Base-by-base conservation (phyloP, 1,140 invertebrate genomes). In the Euura saliciscinereae region DNA sequence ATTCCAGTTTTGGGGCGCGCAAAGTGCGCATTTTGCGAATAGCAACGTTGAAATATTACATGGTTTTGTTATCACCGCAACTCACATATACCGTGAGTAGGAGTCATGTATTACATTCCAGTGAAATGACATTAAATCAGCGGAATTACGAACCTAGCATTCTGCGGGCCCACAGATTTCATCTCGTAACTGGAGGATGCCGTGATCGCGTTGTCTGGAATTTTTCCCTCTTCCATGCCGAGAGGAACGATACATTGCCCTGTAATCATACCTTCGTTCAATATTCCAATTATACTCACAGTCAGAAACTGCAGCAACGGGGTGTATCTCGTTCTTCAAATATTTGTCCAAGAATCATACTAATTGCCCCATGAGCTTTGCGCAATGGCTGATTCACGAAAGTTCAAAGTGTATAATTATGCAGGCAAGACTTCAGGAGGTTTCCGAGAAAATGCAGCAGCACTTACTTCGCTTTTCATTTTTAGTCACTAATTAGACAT, bases 151-250 rank as follows among this genome's bases (percentile, higher is more conserved):
- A 89, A 97, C 96, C 96, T 93, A 79, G 94, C 95, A 87, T 96
- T 96, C 83, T 96, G 94, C 13, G 96, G 96, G 65, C 96, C 96
- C 69, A 97, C 95, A 82, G 94, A 96, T 83, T 95, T 95, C 78
- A 92, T 91, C 85, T 97, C 95, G 87, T 96, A 96, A 45, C 95
- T 96, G 65, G 95, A 97, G 76, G 94, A 96, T 74, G 96, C 96
- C 10, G 92, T 93, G 76, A 98, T 95, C 81, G 95, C 94, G 78
- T 92, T 90, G 85, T 97, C 94, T 66, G 93, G 92, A 79, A 98
- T 97, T 79, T 91, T 90, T 75, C 95, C 95, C 80, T 94, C 95
- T 88, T 97, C 94, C 95, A 98, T 97, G 72, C 96, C 96, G 71
- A 98, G 90, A 13, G 96, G 91, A 73, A 92, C 89, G 79, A 91